Conservation (phyloP, 2,113 vertebrate species). For the Cariama cristata region DNA sequence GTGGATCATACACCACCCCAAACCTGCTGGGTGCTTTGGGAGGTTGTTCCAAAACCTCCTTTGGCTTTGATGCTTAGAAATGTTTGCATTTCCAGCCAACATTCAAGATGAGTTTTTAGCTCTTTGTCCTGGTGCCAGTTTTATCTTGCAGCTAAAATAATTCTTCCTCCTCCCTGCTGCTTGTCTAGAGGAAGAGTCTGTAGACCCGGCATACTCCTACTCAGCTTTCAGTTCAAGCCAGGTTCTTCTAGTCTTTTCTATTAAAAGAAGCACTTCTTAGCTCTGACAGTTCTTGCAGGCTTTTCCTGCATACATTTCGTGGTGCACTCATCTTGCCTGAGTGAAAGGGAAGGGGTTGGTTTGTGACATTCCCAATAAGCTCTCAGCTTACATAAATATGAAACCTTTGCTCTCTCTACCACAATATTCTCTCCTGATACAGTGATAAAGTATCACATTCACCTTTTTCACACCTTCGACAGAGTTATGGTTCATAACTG, state of each 20-base stretch:
- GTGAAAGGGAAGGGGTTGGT: neutral
- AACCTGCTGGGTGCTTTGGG: neutral
- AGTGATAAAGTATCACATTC: neutral
- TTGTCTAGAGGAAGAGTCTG: slow-evolving; percentile 46
- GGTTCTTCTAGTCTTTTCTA: slow-evolving; percentile 1
- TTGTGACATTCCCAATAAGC: neutral
- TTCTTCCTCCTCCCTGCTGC: slow-evolving; percentile 6
- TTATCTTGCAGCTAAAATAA: slow-evolving; percentile 36
- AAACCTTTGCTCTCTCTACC: neutral
- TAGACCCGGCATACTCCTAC: slow-evolving; percentile 19
- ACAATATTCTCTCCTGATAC: neutral
- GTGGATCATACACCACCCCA: neutral
- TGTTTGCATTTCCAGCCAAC: neutral
- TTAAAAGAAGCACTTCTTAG: neutral
- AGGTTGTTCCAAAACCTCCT: neutral
- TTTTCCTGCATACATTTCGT: neutral
- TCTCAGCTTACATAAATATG: neutral
- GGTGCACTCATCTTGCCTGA: neutral
- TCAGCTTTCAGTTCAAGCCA: slow-evolving; percentile 20
- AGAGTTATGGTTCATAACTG: accelerated
- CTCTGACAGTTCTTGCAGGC: neutral
- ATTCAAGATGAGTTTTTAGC: neutral
- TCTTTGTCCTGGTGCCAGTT: neutral
- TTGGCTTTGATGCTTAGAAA: neutral
- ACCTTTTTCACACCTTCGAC: neutral